A percentile compares a stretch with the other conserved stretches of the same genome.
These are phyloP conservation scores for Aphrophora alni DNA, from an alignment of 2,888 invertebrate genomes.

Conservation along the genomic window DNA sequence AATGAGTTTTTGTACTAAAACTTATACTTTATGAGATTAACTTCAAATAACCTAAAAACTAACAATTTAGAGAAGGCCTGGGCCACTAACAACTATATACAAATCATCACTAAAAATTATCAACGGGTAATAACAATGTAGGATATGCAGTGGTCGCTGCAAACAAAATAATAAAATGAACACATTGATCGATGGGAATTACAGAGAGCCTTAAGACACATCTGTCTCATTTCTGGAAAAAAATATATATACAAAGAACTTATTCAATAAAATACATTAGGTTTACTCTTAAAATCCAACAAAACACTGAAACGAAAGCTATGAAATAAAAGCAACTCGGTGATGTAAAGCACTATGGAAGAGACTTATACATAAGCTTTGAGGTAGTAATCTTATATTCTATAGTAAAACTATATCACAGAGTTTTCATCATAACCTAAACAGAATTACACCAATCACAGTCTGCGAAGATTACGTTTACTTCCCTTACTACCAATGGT, in stretches of 20 bases:
- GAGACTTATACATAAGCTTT: neutral
- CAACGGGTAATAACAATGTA: neutral
- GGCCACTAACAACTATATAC: neutral
- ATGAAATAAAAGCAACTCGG: neutral
- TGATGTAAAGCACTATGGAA: neutral
- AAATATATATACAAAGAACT: no score
- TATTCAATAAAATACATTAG: no score
- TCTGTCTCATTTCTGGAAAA: neutral
- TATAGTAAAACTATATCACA: neutral
- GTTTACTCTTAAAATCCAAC: no score
- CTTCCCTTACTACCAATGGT: conserved; percentile 28
- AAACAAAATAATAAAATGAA: neutral
- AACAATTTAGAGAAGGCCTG: neutral
- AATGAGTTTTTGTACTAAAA: neutral
- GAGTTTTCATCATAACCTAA: neutral
- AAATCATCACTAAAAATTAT: neutral
- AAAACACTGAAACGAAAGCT: no score
- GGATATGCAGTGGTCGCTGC: neutral
- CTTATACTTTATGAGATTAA: neutral
- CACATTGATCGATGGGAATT: neutral
- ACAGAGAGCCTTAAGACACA: neutral
- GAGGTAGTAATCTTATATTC: neutral
- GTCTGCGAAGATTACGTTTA: conserved; percentile 29
- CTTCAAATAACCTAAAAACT: neutral
- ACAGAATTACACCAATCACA: neutral